Conservation (phyloP, 1,140 invertebrate genomes). For the Zeugodacus cucurbitae region DNA sequence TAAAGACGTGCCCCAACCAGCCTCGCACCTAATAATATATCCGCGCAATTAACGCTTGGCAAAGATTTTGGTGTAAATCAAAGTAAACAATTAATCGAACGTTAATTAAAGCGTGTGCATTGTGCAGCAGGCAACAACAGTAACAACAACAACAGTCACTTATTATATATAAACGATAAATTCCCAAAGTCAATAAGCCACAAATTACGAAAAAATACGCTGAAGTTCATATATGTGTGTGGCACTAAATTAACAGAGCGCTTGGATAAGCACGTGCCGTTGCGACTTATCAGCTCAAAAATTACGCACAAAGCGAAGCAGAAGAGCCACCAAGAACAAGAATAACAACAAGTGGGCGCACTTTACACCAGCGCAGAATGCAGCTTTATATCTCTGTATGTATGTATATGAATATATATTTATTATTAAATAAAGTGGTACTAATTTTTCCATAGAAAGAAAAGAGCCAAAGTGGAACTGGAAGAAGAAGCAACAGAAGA, state of each 20-base stretch:
- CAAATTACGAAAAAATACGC: background rate
- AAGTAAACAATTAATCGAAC: constrained; percentile 9
- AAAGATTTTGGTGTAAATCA: background rate
- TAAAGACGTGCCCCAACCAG: too few relatives aligned
- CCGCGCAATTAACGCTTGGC: background rate
- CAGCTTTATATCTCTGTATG: background rate
- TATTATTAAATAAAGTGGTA: background rate
- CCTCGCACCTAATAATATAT: background rate
- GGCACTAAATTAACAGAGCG: background rate
- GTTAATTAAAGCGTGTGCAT: background rate
- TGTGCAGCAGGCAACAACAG: background rate
- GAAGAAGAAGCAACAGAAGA: background rate
- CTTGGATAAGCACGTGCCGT: background rate
- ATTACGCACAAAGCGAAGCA: background rate
- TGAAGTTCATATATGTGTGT: background rate
- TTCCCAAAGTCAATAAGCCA: background rate
- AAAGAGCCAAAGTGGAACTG: background rate
- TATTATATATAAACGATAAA: background rate
- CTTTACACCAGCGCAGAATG: background rate
- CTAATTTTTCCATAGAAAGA: background rate
- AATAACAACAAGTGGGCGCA: background rate
- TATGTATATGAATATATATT: background rate
- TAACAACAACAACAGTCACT: background rate
- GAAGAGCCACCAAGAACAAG: background rate
- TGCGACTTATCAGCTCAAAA: background rate